A percentile compares a stretch with the other conserved stretches of the same genome.
Evolutionary conservation across 2,888 invertebrate genomes (phyloP).

Genomic region (Apamea crenata): DNA sequence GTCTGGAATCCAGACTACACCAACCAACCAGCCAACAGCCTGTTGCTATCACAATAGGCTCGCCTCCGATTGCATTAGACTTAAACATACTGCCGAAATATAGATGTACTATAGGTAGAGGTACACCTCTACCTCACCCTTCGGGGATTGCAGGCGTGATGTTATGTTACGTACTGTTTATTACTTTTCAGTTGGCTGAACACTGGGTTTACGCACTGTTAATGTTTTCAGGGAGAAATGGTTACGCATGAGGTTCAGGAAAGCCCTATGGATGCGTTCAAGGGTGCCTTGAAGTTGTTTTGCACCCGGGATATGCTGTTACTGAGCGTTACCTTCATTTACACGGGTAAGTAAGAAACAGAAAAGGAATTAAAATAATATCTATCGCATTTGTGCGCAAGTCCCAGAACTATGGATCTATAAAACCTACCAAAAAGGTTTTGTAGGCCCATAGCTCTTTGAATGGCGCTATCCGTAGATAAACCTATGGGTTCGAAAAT

Average conservation of each 20-base stretch:
- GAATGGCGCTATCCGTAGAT: not conserved
- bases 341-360: slow-evolving; percentile 92
- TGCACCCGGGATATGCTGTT: slow-evolving; percentile 95
- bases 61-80: not conserved
- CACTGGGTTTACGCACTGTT: not conserved
- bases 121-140: not conserved
- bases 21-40: too few relatives aligned
- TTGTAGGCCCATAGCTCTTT: not conserved
- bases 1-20: not conserved
- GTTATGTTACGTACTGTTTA: not conserved
- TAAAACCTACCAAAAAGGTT: not conserved
- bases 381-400: not conserved
- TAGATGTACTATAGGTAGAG: too few relatives aligned
- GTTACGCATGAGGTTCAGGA: slow-evolving; percentile 80
- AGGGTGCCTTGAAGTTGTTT: slow-evolving; percentile 94
- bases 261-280: slow-evolving; percentile 93
- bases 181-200: not conserved
- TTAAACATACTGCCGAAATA: not conserved
- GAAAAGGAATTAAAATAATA: not conserved
- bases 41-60: not conserved
- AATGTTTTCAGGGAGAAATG: slow-evolving; percentile 85
- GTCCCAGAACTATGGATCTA: not conserved
- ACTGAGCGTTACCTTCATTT: slow-evolving; percentile 96
- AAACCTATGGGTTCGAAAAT: too few relatives aligned
- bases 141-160: not conserved